phyloP scores from a whole-genome alignment of 2,888 invertebrate genomes.

The Leucophenga montana region DNA sequence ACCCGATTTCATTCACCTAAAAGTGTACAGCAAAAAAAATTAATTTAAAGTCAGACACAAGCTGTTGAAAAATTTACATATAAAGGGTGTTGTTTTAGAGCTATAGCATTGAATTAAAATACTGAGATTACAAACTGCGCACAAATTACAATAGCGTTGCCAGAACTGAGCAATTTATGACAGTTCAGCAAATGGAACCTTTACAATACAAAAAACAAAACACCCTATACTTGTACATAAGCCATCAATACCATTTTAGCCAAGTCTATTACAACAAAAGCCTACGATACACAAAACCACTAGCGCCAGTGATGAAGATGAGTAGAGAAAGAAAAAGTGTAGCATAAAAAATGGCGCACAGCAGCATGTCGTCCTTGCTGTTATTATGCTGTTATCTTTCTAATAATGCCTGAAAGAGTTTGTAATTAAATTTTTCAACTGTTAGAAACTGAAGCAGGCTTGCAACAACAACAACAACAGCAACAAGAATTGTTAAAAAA shows the following conservation, averaged over 20 bases:
- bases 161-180: too few species aligned
- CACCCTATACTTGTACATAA: too few species aligned
- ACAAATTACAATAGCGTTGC: too few species aligned
- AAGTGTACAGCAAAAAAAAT: slow-evolving; percentile 19
- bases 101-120: too few species aligned
- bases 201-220: too few species aligned
- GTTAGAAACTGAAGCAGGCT: slow-evolving; percentile 48
- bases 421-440: slow-evolving; percentile 63
- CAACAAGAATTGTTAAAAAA: background rate
- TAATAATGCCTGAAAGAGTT: slow-evolving; percentile 68
- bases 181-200: too few species aligned
- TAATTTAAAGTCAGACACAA: slow-evolving; percentile 63
- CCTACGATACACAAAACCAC: slow-evolving; percentile 42
- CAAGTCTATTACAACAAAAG: slow-evolving; percentile 23
- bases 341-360: slow-evolving; percentile 21
- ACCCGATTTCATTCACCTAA: too few species aligned
- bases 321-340: slow-evolving; percentile 14
- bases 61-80: slow-evolving; percentile 48
- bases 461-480: slow-evolving; percentile 11
- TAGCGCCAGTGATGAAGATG: slow-evolving; percentile 33
- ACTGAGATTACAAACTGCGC: too few species aligned
- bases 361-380: slow-evolving; percentile 42
- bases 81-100: too few species aligned
- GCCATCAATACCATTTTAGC: slow-evolving; percentile 14
- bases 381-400: slow-evolving; percentile 67